A percentile compares a stretch with the other conserved stretches of the same genome.
phyloP scores from a whole-genome alignment of 1,140 invertebrate species.

The Thalassaphorura encarpata region DNA sequence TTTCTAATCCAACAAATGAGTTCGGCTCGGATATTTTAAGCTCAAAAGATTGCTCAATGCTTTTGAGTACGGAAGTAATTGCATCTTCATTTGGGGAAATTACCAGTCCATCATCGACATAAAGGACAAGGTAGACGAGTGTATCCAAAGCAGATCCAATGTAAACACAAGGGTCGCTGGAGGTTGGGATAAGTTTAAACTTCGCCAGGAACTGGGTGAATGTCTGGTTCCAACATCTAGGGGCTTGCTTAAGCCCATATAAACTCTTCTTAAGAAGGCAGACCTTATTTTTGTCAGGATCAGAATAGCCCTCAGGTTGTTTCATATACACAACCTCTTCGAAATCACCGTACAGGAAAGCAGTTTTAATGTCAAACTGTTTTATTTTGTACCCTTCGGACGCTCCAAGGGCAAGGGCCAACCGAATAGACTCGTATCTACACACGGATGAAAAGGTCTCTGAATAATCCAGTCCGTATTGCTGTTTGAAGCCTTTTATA shows the following conservation, averaged over 20 bases:
- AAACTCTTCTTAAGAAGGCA: slow-evolving; percentile 28
- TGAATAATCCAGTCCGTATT: slow-evolving; percentile 36
- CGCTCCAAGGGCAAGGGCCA: slow-evolving; percentile 34
- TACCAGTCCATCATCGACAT: neutral
- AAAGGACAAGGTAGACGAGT: neutral
- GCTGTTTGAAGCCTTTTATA: slow-evolving; percentile 37
- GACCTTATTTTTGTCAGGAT: slow-evolving; percentile 6
- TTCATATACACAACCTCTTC: slow-evolving; percentile 39
- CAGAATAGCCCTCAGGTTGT: slow-evolving; percentile 34
- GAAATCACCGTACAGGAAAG: slow-evolving; percentile 37
- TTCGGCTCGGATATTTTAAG: neutral
- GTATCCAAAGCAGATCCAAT: neutral
- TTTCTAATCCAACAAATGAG: neutral
- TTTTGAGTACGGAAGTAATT: neutral
- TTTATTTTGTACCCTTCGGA: slow-evolving; percentile 32
- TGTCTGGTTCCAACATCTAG: slow-evolving; percentile 37
- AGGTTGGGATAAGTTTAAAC: neutral
- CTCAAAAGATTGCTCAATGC: neutral
- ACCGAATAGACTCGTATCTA: slow-evolving; percentile 32
- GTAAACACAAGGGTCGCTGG: neutral
- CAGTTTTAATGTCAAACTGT: slow-evolving; percentile 39
- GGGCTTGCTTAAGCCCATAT: slow-evolving; percentile 40
- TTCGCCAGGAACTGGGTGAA: neutral
- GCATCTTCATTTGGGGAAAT: neutral
- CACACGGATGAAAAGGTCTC: slow-evolving; percentile 37